Evolutionary conservation across 1,140 invertebrate species (phyloP), one percentile per base, ranked within the genome.

Genomic region (Proales similis): DNA sequence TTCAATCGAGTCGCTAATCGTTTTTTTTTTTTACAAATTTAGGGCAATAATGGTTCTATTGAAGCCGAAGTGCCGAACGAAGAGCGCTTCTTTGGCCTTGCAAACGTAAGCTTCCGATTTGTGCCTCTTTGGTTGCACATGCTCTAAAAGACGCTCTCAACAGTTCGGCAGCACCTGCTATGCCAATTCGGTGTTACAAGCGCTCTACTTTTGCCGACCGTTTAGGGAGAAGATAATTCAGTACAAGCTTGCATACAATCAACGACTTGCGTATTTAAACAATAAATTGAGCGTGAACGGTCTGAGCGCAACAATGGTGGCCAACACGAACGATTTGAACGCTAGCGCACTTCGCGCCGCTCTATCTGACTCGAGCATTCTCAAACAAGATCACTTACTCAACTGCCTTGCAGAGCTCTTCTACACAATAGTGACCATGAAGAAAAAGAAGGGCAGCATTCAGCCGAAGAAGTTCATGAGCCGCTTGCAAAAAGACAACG

Each of bases 151-250:
- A n/a, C n/a, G n/a, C n/a, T 36, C n/a, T 36, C n/a, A 11, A 11
- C 26, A 95, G 90, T 99, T 99, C 83, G 95, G 95, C 57, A 99
- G 99, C 78, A 99, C 95, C 7, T 99, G 95, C 78, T 99, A 99
- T 72, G 95, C 91, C 74, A 99, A 99, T 79, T 97, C 92, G 36
- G 95, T 99, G 53, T 80, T 99, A 57, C 95, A 99, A 84, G 95
- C 95, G 17, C 80, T 99, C 53, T 99, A 97, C 74, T 99, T 98
- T 75, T 99, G 95, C 77, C 86, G 90, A 72, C 93, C 93, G 65
- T 98, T 99, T 74, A 82, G 95, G 74, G 93, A 99, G 70, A 95
- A 90, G 79, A 92, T 99, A 24, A 78, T 99, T 48, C 90, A 95
- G 74, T 98, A 98, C 74, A 97, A 97, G 66, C 76, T 57, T 2